phyloP scores from a whole-genome alignment of 64 coral and sea anemone genomes.

The Porites australiensis region DNA sequence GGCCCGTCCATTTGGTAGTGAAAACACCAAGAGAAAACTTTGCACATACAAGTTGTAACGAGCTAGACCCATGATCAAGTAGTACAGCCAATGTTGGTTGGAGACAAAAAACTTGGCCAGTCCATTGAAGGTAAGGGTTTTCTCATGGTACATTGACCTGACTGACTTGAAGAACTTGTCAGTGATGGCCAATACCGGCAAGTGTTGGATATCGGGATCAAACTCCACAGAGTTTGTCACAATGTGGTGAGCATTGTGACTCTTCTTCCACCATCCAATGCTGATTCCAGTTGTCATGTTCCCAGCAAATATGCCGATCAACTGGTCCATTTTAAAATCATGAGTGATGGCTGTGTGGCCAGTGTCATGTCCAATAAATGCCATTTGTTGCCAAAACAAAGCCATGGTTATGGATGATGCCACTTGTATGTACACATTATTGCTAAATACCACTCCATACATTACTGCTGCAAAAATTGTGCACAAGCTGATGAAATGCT shows the following conservation, averaged over 20 bases:
- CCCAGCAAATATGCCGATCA: constrained; percentile 88
- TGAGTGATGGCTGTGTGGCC: constrained; percentile 93
- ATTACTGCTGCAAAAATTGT: constrained; percentile 65
- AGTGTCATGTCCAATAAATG: constrained; percentile 95
- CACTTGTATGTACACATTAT: constrained; percentile 72
- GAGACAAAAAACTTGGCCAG: constrained; percentile 91
- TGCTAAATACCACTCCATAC: constrained; percentile 83
- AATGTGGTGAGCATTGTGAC: constrained; percentile 98
- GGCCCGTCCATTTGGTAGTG: constrained; percentile 59
- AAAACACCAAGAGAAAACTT: constrained; percentile 84
- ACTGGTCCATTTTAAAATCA: constrained; percentile 64
- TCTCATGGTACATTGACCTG: constrained; percentile 91
- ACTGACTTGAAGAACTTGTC: constrained; percentile 98
- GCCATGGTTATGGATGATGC: constrained; percentile 75
- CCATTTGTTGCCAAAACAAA: constrained; percentile 95
- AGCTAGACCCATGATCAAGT: constrained; percentile 92
- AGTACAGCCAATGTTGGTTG: constrained; percentile 91
- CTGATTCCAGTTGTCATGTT: constrained; percentile 93
- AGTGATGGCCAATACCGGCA: constrained; percentile 93
- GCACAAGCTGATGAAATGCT: constrained; percentile 33
- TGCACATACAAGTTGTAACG: constrained; percentile 94
- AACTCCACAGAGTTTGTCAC: constrained; percentile 98
- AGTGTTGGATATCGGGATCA: constrained; percentile 98
- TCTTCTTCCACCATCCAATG: constrained; percentile 98
- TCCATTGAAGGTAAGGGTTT: constrained; percentile 76